phyloP scores from a whole-genome alignment of 2,797 vertebrate species.

The Todus mexicanus region DNA sequence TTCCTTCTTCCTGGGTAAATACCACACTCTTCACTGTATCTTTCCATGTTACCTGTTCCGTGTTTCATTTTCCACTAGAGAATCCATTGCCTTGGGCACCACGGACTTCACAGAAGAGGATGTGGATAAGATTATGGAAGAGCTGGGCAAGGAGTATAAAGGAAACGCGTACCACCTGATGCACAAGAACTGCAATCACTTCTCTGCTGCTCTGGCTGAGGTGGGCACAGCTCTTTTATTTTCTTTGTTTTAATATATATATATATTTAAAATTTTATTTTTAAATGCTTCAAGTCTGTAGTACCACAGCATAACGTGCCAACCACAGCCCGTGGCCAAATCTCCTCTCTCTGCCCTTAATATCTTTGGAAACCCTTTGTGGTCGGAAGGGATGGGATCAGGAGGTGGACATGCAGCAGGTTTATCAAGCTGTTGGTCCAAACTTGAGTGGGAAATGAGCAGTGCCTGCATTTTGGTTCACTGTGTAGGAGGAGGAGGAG shows the following conservation, averaged over 20 bases:
- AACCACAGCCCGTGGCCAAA: background rate
- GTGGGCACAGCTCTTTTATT: slow-evolving; percentile 56
- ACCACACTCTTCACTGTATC: background rate
- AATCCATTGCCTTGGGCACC: slow-evolving; percentile 91
- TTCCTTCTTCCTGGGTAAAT: background rate
- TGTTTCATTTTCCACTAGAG: slow-evolving; percentile 73
- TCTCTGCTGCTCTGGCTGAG: slow-evolving; percentile 89
- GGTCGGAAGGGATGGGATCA: background rate
- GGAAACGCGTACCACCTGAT: slow-evolving; percentile 88
- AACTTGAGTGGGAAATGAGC: background rate
- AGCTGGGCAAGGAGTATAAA: slow-evolving; percentile 89
- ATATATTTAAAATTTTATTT: too few species aligned
- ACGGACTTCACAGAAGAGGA: slow-evolving; percentile 92
- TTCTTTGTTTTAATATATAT: background rate
- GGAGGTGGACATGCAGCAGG: background rate
- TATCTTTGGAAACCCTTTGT: background rate
- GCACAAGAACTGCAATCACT: slow-evolving; percentile 95
- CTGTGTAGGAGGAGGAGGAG: background rate
- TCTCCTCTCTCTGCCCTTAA: background rate
- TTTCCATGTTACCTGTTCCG: background rate
- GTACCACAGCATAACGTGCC: background rate
- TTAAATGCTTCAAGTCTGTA: background rate
- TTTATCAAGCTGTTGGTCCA: background rate
- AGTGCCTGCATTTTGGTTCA: background rate
- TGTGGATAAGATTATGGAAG: slow-evolving; percentile 92